Evolutionary conservation across 1,140 invertebrate species (phyloP), one percentile per base, ranked within the genome.

Genomic region (Rhagoletis zephyria): DNA sequence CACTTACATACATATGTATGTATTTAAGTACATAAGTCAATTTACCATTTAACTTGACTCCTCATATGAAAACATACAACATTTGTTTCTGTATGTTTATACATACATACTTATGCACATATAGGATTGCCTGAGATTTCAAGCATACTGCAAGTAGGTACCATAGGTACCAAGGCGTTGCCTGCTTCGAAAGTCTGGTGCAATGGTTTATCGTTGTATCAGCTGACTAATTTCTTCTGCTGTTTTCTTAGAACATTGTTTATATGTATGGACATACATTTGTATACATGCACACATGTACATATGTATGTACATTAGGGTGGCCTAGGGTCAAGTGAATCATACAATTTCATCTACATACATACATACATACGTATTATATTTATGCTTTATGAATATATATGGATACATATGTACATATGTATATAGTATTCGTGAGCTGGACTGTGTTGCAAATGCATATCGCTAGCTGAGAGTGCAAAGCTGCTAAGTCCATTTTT

Each of bases 141-240:
- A 74, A 74, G 40, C 40, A 42, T 40, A 3, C 40, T 16, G 10
- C 40, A 14, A 42, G 67, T n/a, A n/a, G n/a, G n/a, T n/a, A n/a
- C n/a, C n/a, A n/a, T n/a, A n/a, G n/a, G n/a, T 74, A 74, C 45
- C 42, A 74, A 74, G 67, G 67, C 67, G 67, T 74, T 45, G 67
- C 42, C 67, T 40, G 67, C 14, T 42, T 45, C 42, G 42, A 74
- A 74, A 45, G 67, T n/a, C n/a, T n/a, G n/a, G n/a, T 74, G 67
- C 51, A 6, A 1, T 56, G 51, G 51, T 56, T 56, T 56, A 56
- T 56, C 51, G 9, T 56, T 56, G 4, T 56, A 56, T 9, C 51
- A 56, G 51, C 51, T 56, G 51, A 56, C 51, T 56, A 56, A 56
- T 56, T 56, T 56, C 51, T 56, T 56, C 51, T 56, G 51, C 51